Base-by-base conservation (phyloP, 2,888 invertebrate genomes). In the Habroteleia sp. region DNA sequence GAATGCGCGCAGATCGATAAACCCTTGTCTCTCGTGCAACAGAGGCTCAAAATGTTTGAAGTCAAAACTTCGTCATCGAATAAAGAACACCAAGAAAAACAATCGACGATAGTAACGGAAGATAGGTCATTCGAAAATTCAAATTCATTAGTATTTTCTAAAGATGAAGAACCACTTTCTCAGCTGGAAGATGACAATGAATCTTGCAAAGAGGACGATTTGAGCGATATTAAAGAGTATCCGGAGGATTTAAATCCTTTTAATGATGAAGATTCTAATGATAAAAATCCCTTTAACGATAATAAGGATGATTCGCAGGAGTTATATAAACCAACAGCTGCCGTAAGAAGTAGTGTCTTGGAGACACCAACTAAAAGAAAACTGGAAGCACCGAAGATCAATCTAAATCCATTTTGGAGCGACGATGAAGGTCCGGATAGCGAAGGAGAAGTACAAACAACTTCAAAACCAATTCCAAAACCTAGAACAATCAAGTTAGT, bases 161-260 rank as follows among this genome's bases (percentile, higher is more conserved):
- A 42, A 42, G 52, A 63, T 17, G 48, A 54, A 17, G 17, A 75
- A 73, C 62, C 75, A 73, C 74, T 77, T 73, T 74, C 66, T 63
- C 52, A 44, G 3, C 25, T 42, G 8, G 33, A 46, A 14, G 65
- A 16, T 7, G 65, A 35, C 3, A 37, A 71, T 42, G 23, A 27
- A 7, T 66, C 8, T 65, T 4, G 4, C 14, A 17, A 33, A 7
- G 23, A 56, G 2, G 73, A 13, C 71, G 79, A 82, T 71, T 41
- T 81, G 44, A 81, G 81, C 58, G 76, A 63, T 11, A 77, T 76
- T 6, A 73, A 82, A 42, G 86, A 89, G 31, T 96, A 96, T 89
- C 96, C 96, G 0, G 92, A 92, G 76, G 92, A 94, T 83, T 90
- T 96, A 76, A 96, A 97, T 90, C 96, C 96, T 2, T 97, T 97